phyloP scores from a whole-genome alignment of 1,140 invertebrate species.

The Drosophila jambulina region DNA sequence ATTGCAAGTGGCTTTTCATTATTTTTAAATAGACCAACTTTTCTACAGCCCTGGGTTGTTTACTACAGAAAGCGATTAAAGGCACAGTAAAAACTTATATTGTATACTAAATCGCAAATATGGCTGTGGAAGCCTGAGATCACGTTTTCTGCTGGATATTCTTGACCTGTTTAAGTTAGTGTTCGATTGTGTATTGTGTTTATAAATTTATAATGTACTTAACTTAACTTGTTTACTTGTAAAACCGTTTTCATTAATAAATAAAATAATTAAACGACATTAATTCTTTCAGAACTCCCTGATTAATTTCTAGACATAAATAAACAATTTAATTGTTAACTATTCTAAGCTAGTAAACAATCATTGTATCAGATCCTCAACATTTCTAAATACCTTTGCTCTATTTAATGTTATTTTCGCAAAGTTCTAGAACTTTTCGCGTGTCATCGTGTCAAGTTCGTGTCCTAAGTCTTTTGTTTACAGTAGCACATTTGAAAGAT shows the following conservation, averaged over 20 bases:
- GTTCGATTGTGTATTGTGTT: neutral
- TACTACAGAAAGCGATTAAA: slow-evolving; percentile 26
- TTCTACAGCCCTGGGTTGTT: slow-evolving; percentile 24
- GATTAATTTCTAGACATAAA: neutral
- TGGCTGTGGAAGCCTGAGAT: neutral
- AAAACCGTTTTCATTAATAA: neutral
- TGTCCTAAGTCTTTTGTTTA: slow-evolving; percentile 63
- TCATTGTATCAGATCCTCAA: neutral
- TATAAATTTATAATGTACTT: neutral
- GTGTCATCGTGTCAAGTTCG: slow-evolving; percentile 34
- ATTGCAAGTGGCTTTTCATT: slow-evolving; percentile 16
- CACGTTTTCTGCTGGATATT: slow-evolving; percentile 13
- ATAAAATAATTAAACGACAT: neutral
- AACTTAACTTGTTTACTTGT: neutral
- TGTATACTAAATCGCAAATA: slow-evolving; percentile 14
- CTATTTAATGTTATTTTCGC: neutral
- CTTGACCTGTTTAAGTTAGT: slow-evolving; percentile 25
- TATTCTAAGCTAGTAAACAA: neutral
- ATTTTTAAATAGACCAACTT: slow-evolving; percentile 22
- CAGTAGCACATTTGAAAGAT: neutral
- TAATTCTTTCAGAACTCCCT: neutral
- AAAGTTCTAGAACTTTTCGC: neutral
- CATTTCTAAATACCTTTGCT: neutral
- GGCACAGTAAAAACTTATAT: slow-evolving; percentile 11
- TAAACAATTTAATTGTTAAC: too few relatives aligned